A percentile compares a stretch with the other conserved stretches of the same genome.
Conservation (phyloP, 2,113 vertebrate genomes). For the Phrynosoma blainvillii region DNA sequence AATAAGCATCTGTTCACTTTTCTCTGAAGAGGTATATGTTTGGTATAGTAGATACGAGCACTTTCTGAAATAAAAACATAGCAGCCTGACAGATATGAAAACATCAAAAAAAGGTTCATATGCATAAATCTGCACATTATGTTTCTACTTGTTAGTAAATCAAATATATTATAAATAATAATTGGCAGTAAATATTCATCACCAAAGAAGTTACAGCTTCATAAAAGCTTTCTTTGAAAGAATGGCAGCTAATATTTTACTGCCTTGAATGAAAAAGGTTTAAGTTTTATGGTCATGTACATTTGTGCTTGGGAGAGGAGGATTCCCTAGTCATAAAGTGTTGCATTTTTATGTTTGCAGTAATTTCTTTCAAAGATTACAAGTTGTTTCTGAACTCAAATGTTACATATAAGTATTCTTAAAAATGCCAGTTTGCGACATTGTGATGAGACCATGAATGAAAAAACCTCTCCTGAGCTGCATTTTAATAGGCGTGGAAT, state of each 20-base stretch:
- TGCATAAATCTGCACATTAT: constrained; percentile 14
- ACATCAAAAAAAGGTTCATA: neutral
- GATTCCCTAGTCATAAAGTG: constrained; percentile 55
- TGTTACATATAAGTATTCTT: constrained; percentile 66
- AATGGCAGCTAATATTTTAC: constrained; percentile 54
- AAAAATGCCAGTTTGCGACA: constrained; percentile 70
- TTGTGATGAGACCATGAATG: constrained; percentile 67
- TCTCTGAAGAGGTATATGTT: neutral
- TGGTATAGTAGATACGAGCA: neutral
- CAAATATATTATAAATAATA: constrained; percentile 11
- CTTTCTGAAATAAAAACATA: neutral
- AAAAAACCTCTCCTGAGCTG: constrained; percentile 58
- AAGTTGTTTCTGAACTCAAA: constrained; percentile 71
- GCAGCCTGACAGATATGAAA: neutral
- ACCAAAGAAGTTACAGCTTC: constrained; percentile 14
- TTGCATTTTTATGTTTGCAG: constrained; percentile 64
- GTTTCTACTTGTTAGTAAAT: constrained; percentile 39
- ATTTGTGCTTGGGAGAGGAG: constrained; percentile 41
- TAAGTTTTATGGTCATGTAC: constrained; percentile 46
- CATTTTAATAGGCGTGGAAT: constrained; percentile 75
- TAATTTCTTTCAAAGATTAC: constrained; percentile 70
- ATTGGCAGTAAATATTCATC: constrained; percentile 17
- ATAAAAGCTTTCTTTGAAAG: constrained; percentile 37
- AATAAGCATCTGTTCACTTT: neutral
- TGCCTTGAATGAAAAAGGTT: constrained; percentile 53